Base-by-base conservation (phyloP, 2,113 vertebrate species). In the Phrynosoma platyrhinos region DNA sequence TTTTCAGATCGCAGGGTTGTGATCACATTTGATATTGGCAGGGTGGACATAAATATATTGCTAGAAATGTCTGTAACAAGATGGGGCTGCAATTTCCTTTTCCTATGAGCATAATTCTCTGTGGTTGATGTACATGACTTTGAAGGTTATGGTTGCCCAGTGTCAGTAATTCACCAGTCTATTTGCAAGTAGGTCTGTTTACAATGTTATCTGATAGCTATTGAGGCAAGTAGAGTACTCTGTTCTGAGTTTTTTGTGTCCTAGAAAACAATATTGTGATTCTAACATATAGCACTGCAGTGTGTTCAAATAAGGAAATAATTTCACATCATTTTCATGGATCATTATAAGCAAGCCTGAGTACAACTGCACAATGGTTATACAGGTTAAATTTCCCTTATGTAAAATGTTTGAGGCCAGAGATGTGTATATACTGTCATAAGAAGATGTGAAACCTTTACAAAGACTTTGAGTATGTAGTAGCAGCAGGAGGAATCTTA, bases 1-100 rank as follows among this genome's bases (percentile, higher is more conserved):
- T 82, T 88, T 62, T n/a, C 42, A 55, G 79, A 93, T 94, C 90
- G 84, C 36, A 62, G 47, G 62, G 55, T 94, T 88, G 88, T 89
- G 93, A 93, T 94, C 84, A 91, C 83, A 90, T 93, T 90, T 93
- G 90, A 93, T 82, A 91, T 86, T 93, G 87, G 91, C 82, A 91
- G 86, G 69, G 82, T 84, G 82, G 69, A 0, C 6, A 82, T 88
- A 94, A 95, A 88, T 94, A 93, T 77, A 77, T 88, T 84, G 85
- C 90, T 86, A 74, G 79, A 77, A 91, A 88, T 85, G 40, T 72
- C 77, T 89, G 0, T 90, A 91, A 84, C 18, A 40, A 87, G 87
- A 32, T 85, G 88, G 88, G 84, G 64, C 27, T 90, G 58, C 66
- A 36, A 0, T 94, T 91, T 94, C 42, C 90, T 77, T 89, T 18